Evolutionary conservation across 2,797 vertebrate genomes (phyloP).

Genomic region (Sitta carolinensis): DNA sequence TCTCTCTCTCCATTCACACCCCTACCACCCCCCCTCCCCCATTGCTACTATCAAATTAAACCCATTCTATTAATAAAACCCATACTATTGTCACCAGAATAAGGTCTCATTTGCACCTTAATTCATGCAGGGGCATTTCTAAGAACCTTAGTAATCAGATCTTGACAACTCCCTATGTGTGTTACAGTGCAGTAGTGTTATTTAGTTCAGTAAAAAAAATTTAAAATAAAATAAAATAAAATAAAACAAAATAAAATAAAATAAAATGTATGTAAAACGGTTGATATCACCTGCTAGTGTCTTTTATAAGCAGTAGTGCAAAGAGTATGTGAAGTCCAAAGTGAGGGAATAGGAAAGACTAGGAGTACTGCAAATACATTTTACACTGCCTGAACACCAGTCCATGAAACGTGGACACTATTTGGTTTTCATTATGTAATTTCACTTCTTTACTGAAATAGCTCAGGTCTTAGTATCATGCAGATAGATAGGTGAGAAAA

Average conservation of each 20-base stretch:
- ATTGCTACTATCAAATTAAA: not conserved
- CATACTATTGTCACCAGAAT: not conserved
- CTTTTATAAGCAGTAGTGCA: not conserved
- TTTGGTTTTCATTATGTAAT: not conserved
- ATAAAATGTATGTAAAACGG: not conserved
- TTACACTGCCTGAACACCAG: not conserved
- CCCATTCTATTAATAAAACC: not conserved
- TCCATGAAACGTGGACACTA: fast-evolving
- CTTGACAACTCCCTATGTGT: not conserved
- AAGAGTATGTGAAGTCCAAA: not conserved
- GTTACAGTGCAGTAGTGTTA: not conserved
- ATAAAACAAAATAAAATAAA: not conserved
- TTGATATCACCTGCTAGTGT: not conserved
- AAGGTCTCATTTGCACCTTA: not conserved
- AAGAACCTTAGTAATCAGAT: not conserved
- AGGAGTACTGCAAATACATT: not conserved
- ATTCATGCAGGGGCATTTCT: not conserved
- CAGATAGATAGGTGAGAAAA: not conserved
- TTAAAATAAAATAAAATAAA: not conserved
- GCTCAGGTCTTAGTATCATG: not conserved
- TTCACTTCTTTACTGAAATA: not conserved
- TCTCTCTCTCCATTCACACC: not conserved
- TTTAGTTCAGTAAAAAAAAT: not conserved
- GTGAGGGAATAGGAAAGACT: not conserved
- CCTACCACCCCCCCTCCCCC: no score